Evolutionary conservation across 2,888 invertebrate species (phyloP).

Genomic region (Acanthopleura granulata): DNA sequence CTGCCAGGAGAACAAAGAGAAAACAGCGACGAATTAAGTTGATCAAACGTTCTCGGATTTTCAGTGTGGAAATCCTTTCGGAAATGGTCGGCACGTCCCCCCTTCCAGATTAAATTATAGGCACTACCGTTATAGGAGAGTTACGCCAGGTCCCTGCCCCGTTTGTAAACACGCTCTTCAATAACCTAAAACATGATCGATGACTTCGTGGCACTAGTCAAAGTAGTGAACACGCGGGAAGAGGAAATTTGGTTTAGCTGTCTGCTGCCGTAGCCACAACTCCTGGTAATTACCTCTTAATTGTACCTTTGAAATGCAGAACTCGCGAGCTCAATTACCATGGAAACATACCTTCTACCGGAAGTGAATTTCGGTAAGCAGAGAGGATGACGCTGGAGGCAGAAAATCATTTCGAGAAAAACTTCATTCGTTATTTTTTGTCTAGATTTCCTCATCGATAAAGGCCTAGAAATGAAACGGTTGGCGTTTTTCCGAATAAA

Average conservation of each 20-base stretch:
- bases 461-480: too few species aligned
- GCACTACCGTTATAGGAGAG: slow-evolving; percentile 18
- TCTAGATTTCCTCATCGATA: too few species aligned
- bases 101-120: slow-evolving; percentile 19
- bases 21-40: slow-evolving; percentile 16
- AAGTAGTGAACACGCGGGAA: slow-evolving; percentile 4
- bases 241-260: slow-evolving; percentile 19
- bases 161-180: slow-evolving; percentile 9
- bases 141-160: neutral
- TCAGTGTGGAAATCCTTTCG: slow-evolving; percentile 17
- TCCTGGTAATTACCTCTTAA: slow-evolving; percentile 20
- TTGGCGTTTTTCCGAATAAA: too few species aligned
- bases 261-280: slow-evolving; percentile 5
- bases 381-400: slow-evolving; percentile 9
- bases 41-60: slow-evolving; percentile 14
- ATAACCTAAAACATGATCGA: slow-evolving; percentile 14
- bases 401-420: slow-evolving; percentile 3
- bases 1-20: slow-evolving; percentile 13
- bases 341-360: slow-evolving; percentile 20
- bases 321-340: slow-evolving; percentile 16
- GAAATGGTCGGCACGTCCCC: slow-evolving; percentile 15
- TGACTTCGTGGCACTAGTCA: neutral
- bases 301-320: slow-evolving; percentile 21
- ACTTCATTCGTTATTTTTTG: neutral
- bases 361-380: slow-evolving; percentile 18